These are phyloP conservation scores for Thalassarche chlororhynchos DNA, from an alignment of 2,113 vertebrate species.

Conservation along the genomic window DNA sequence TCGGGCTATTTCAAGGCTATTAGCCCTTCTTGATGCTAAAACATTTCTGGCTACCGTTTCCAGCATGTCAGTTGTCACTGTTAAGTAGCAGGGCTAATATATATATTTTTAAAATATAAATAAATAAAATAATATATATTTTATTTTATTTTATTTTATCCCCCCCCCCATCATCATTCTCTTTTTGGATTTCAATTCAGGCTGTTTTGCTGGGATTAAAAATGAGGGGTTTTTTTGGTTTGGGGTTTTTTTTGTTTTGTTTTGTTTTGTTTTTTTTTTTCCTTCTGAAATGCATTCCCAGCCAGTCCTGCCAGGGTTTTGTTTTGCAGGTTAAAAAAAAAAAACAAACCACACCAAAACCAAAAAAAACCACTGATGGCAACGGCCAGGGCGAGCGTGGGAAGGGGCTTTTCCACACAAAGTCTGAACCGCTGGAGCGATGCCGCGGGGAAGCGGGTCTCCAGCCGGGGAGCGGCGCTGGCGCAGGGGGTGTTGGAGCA, in stretches of 20 bases:
- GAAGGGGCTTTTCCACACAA: not conserved
- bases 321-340: not conserved
- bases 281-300: not conserved
- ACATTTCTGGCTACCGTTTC: not conserved
- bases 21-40: not conserved
- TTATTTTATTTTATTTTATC: too few species aligned
- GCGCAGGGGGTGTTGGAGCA: fast-evolving
- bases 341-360: too few species aligned
- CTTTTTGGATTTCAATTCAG: not conserved
- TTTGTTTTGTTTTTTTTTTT: not conserved
- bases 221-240: too few species aligned
- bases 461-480: not conserved
- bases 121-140: too few species aligned
- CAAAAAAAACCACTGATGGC: too few species aligned
- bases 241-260: too few species aligned
- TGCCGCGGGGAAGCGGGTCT: not conserved
- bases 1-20: not conserved
- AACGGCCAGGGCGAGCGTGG: not conserved
- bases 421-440: fast-evolving
- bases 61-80: not conserved
- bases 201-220: not conserved
- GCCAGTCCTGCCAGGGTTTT: not conserved
- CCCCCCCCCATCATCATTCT: not conserved
- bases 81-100: not conserved
- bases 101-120: too few species aligned